Base-by-base conservation (phyloP, 2,113 vertebrate genomes). In the Gymnogyps californianus region DNA sequence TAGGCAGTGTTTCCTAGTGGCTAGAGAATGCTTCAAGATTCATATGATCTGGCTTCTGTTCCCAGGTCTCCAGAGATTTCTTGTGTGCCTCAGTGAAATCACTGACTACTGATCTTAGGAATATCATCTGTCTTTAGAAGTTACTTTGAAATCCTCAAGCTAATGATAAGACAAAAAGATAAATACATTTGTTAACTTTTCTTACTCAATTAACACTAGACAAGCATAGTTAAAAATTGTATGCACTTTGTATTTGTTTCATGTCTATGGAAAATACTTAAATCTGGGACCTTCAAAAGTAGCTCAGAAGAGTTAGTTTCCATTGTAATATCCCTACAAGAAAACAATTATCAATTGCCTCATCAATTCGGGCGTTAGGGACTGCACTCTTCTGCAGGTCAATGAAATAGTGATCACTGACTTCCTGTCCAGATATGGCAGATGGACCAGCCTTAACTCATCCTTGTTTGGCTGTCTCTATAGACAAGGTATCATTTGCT, bases 301-400 rank as follows among this genome's bases (percentile, higher is more conserved):
- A 94, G 67, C 58, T 96, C 13, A 11, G 21, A 67, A 31, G 18
- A 85, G 36, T 52, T 70, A 49, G 38, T 89, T 91, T 80, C 87
- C 76, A 52, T 67, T 96, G 70, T 80, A 92, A 64, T 89, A 77
- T 46, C 46, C 95, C n/a, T 94, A 28, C 74, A 51, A 96, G 65
- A 89, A 78, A 90, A 57, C 52, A 89, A 28, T 62, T 88, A 38
- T 92, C 42, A 70, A 8, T 88, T 88, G 40, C 81, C 69, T 94
- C n/a, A 89, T 93, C 83, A 96, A 47, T 89, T 85, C 47, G 65
- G 42, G 28, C 36, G 2, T 89, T 95, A 78, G 75, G 76, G 52
- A 84, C 81, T 47, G 21, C 52, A n/a, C 38, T 89, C 52, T 86
- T 55, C 55, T 74, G n/a, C 67, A 62, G 61, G 89, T 95, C 83